These are phyloP conservation scores for Vollenhovia emeryi DNA, from an alignment of 1,140 invertebrate species.

Conservation along the genomic window DNA sequence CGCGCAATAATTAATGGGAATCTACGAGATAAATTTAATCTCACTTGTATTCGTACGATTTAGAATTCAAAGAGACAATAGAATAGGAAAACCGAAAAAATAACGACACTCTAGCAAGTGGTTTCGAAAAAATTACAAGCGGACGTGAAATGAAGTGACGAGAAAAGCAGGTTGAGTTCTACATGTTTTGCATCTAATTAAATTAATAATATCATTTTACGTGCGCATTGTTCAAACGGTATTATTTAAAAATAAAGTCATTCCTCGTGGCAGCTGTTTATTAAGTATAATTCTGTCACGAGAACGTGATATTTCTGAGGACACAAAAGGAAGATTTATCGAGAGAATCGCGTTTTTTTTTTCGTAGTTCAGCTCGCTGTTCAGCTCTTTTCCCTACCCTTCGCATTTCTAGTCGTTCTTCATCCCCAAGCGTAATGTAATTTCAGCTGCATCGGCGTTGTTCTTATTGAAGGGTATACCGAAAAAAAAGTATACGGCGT, in stretches of 20 bases:
- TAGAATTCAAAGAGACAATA: neutral
- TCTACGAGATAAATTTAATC: neutral
- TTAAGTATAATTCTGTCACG: slow-evolving; percentile 11
- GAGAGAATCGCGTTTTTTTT: neutral
- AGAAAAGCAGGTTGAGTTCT: neutral
- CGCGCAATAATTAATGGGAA: neutral
- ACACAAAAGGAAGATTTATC: slow-evolving; percentile 7
- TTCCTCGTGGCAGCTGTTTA: neutral
- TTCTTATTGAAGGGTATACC: slow-evolving; percentile 38
- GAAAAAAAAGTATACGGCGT: neutral
- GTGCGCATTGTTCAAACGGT: no score
- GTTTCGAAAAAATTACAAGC: neutral
- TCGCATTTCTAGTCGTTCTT: slow-evolving; percentile 24
- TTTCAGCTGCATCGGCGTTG: slow-evolving; percentile 38
- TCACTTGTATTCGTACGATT: neutral
- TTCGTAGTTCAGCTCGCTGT: neutral
- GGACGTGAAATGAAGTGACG: neutral
- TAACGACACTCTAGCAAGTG: neutral
- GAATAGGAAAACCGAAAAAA: neutral
- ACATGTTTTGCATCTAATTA: neutral
- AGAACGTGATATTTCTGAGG: slow-evolving; percentile 1
- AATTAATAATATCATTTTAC: slow-evolving; percentile 5
- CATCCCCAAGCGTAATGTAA: slow-evolving; percentile 29
- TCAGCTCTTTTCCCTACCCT: neutral
- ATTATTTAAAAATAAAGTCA: neutral